Evolutionary conservation across 1,140 invertebrate species (phyloP), one percentile per base, ranked within the genome.

Genomic region (Pemphigus obesinymphae): DNA sequence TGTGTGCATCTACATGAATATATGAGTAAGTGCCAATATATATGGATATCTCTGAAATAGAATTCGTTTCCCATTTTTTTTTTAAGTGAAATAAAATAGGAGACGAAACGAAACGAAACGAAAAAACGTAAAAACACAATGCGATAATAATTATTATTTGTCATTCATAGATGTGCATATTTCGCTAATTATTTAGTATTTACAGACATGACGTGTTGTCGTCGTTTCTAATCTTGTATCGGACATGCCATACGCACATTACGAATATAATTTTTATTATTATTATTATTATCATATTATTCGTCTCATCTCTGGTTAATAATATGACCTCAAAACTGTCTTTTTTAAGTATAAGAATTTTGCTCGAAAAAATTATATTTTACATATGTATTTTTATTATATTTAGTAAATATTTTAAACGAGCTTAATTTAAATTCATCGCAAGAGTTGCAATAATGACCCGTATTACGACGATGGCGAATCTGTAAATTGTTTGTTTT

Each of bases 361-460:
- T 75, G 72, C 48, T 45, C 26, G 72, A 53, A 75, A 75, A 75
- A n/a, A 45, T n/a, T n/a, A n/a, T n/a, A n/a, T n/a, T n/a, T n/a
- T n/a, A n/a, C 37, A 8, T 40, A 40, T 8, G 37, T 8, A 8
- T 3, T 8, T 50, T 76, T 34, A 55, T 76, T 55, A n/a, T 55
- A n/a, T 31, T 3, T 40, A 6, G n/a, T 3, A n/a, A n/a, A 55
- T n/a, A n/a, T 61, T 76, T 29, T 29, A 20, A 45, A 48, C 43
- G 68, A 72, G 43, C 68, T 72, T 26, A 26, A 72, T 72, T 72
- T 72, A 31, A 72, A 72, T 72, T 72, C 68, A 29, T 48, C 68
- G 43, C 68, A 48, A 40, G 23, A 43, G 40, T 45, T 17, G 68
- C 23, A 72, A 72, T 45, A 72, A 72, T 29, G 68, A n/a, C n/a